These are phyloP conservation scores for Atherinosoma microstoma DNA, from an alignment of 2,797 vertebrate species.

Conservation along the genomic window DNA sequence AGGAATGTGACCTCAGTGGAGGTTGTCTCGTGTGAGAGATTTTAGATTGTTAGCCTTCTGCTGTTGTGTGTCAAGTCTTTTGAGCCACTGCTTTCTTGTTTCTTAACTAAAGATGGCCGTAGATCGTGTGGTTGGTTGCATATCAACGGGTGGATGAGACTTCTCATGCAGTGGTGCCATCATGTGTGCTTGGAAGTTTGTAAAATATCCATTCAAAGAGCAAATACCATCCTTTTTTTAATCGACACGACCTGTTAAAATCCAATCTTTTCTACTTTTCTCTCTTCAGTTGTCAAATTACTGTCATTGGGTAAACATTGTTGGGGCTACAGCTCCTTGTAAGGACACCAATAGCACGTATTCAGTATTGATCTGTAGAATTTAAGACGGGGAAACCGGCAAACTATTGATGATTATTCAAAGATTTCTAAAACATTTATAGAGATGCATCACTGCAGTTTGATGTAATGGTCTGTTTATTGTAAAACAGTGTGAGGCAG, in stretches of 20 bases:
- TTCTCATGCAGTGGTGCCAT: neutral
- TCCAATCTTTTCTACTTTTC: neutral
- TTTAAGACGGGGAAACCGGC: neutral
- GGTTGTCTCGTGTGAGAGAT: conserved; percentile 67
- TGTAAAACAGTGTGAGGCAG: neutral
- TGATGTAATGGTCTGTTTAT: neutral
- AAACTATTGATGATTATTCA: neutral
- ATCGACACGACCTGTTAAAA: neutral
- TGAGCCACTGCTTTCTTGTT: conserved; percentile 17
- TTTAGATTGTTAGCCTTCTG: conserved; percentile 63
- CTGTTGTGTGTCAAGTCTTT: conserved; percentile 38
- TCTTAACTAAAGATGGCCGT: conserved; percentile 29
- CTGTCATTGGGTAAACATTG: neutral
- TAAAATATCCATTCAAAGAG: neutral
- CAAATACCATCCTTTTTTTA: neutral
- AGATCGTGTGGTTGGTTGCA: conserved; percentile 8
- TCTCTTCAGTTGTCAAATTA: neutral
- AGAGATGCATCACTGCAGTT: neutral
- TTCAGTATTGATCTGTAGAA: neutral
- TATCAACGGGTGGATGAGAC: neutral
- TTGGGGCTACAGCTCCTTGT: neutral
- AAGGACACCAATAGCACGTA: neutral
- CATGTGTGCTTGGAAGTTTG: neutral
- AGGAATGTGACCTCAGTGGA: conserved; percentile 83
- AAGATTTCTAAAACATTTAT: neutral